Percentiles rank a stretch among this genome's conserved stretches.
phyloP scores from a whole-genome alignment of 2,797 vertebrate genomes.

The Eleutherodactylus coqui region DNA sequence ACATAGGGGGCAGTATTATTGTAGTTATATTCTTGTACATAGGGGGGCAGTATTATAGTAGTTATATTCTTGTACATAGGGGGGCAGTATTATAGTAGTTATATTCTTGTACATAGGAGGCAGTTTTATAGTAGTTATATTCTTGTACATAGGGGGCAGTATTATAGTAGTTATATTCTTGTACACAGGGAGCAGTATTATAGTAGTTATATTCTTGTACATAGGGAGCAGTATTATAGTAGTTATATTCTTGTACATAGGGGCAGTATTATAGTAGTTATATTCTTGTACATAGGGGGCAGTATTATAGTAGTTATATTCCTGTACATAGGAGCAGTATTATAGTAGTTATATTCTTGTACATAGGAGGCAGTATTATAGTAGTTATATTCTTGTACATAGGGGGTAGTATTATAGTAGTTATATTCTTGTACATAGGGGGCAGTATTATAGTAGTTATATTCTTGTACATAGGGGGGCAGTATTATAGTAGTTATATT shows the following conservation, averaged over 20 bases:
- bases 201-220: slow-evolving; percentile 1
- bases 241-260: slow-evolving; percentile 16
- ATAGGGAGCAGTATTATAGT: not conserved
- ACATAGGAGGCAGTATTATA: not conserved
- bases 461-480: no score
- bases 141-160: not conserved
- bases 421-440: no score
- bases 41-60: slow-evolving; percentile 10
- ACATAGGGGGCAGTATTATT: not conserved
- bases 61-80: slow-evolving; percentile 8
- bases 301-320: not conserved
- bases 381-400: slow-evolving; percentile 1
- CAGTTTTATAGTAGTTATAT: slow-evolving; percentile 1
- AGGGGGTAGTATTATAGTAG: no score
- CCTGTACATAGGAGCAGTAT: not conserved
- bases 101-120: not conserved
- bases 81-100: slow-evolving; percentile 14
- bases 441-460: no score
- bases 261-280: slow-evolving; percentile 5
- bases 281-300: not conserved
- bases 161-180: slow-evolving; percentile 10
- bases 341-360: no score
- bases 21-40: not conserved
- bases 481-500: no score
- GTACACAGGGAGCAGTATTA: not conserved